Evolutionary conservation across 2,888 invertebrate species (phyloP), one percentile per base, ranked within the genome.

Genomic region (Patella ulyssiponensis): DNA sequence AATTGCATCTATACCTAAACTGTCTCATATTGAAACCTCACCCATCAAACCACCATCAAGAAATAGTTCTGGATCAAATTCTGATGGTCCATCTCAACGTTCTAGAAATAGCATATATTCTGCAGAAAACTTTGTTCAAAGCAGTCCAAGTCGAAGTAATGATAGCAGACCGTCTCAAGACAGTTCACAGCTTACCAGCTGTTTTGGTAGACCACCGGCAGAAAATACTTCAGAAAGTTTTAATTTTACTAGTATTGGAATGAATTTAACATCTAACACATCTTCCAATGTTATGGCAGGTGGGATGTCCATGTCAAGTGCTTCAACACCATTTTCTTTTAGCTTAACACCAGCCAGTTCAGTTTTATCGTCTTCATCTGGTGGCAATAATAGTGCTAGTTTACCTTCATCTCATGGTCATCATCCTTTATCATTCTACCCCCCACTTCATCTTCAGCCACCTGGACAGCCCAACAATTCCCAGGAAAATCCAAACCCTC

Each of bases 51-150:
- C 74, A 9, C 15, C 69, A 12, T 64, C 58, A n/a, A 72, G 56
- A 15, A 76, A 76, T 33, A 76, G 56, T 54, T 75, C 80, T 52
- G 76, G 64, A 64, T 64, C 64, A 9, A 64, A 64, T 64, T 64
- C 64, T 11, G 64, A 64, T 64, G 64, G 12, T 23, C 64, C 76
- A 15, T 74, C 56, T 15, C 75, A 75, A 71, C 80, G 81, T 69
- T 81, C 81, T 56, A 75, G 79, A 69, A 79, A 77, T 71, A 82
- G 84, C 73, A 85, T 87, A 51, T 88, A 86, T 77, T 88, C 88
- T 23, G 88, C 87, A 11, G 88, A 88, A 64, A 88, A 85, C 77
- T 88, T 88, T 84, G 88, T 88, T 12, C 86, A 86, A 75, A 82
- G 86, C 17, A 84, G 85, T 53, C 79, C 77, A 51, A 81, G 76